Base-by-base conservation (phyloP, 2,797 vertebrate genomes). In the Liasis olivaceus region DNA sequence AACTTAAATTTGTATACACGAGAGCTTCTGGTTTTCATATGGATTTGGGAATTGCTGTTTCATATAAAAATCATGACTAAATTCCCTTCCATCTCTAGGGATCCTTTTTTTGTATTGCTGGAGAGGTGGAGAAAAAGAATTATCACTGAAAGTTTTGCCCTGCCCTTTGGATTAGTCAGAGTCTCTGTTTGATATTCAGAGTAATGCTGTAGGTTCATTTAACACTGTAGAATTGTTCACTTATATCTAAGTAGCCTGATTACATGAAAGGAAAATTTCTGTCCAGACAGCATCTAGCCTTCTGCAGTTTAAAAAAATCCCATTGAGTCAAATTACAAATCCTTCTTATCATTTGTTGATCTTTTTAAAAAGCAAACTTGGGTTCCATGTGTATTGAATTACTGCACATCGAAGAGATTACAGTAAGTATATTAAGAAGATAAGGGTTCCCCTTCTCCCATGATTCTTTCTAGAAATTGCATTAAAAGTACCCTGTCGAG, bases 321-420 rank as follows among this genome's bases (percentile, higher is more conserved):
- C 96, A 94, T 92, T 94, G 93, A 95, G 96, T 96, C 95, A 95
- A 96, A 97, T 97, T 96, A 95, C 91, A 89, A 91, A 93, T 84
- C 95, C 93, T 92, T 92, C 93, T 97, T 97, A 97, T 97, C 95
- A 42, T 95, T 96, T 97, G 96, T 94, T 96, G 93, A 98, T 98
- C 97, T 97, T 94, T 97, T 96, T 94, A 94, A 95, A 96, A 96
- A 97, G 93, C 95, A 96, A 97, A 97, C 96, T 64, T 92, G 94
- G 97, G 97, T 98, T 97, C 94, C 93, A 90, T 96, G 95, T 95
- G 97, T 97, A 97, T 97, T 97, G 95, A 96, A 98, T 97, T 98
- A 97, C 89, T 13, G 1, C 89, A 92, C 97, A 98, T 98, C 97
- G 97, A 98, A 98, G 94, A 94, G 0, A 97, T 97, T 97, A 96